Evolutionary conservation across 2,888 invertebrate genomes (phyloP).

Genomic region (Lottia scabra): DNA sequence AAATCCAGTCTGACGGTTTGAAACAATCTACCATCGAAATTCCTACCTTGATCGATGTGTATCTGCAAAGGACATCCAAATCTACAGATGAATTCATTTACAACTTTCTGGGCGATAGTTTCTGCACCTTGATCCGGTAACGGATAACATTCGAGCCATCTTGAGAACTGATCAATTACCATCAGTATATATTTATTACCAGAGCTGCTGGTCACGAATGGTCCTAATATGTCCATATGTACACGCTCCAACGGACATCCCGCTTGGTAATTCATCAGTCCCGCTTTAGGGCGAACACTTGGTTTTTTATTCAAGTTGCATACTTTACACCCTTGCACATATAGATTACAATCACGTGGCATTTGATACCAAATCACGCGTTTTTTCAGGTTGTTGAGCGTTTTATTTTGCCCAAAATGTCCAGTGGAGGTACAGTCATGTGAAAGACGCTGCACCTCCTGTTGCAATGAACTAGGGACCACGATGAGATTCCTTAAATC

Average conservation of each 20-base stretch:
- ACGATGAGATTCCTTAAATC: background rate
- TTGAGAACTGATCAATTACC: conserved; percentile 9
- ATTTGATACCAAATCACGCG: conserved; percentile 13
- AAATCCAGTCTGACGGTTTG: conserved; percentile 8
- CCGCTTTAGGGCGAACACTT: conserved; percentile 3
- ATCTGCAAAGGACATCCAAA: conserved; percentile 32
- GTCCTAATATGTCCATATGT: conserved; percentile 20
- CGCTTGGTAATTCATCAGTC: conserved; percentile 14
- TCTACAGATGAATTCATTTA: conserved; percentile 9
- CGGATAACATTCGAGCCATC: conserved; percentile 23
- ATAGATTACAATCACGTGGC: conserved; percentile 8
- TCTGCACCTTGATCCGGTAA: conserved; percentile 24
- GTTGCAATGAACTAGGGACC: background rate
- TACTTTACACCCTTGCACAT: conserved; percentile 10
- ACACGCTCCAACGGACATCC: conserved; percentile 18
- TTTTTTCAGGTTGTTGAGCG: conserved; percentile 3
- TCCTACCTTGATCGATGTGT: conserved; percentile 25
- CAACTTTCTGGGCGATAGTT: conserved; percentile 11
- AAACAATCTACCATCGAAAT: conserved; percentile 24
- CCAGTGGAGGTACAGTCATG: conserved; percentile 8
- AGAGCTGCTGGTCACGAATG: conserved; percentile 1
- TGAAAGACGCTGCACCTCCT: conserved; percentile 2
- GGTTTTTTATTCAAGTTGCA: conserved; percentile 17
- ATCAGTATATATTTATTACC: conserved; percentile 19
- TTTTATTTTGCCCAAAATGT: conserved; percentile 11